Base-by-base conservation (phyloP, 2,797 vertebrate genomes). In the Bovichtus diacanthus region DNA sequence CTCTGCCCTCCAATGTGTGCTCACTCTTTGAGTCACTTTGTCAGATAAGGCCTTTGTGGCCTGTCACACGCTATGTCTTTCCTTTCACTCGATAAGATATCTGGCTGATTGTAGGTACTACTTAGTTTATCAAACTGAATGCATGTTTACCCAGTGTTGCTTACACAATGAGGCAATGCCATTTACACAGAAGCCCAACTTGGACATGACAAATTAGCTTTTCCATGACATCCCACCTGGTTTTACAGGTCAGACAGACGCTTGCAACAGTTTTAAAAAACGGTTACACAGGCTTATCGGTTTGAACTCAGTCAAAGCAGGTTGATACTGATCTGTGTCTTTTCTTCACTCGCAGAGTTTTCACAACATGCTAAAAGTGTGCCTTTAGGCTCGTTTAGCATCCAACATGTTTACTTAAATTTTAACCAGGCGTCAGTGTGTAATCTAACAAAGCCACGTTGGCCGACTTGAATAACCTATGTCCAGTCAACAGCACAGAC, bases 11-110 rank as follows among this genome's bases (percentile, higher is more conserved):
- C 31, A 23, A n/a, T 19, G 53, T 69, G 68, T 46, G 65, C 38
- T 59, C 49, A 31, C 18, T 25, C 44, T 50, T 53, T 79, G 74
- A 81, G 71, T 78, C 74, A 84, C 54, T 68, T 49, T 0, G 64
- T 64, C 78, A 82, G 68, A 76, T 44, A 70, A 62, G 54, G 63
- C 74, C 76, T 51, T 13, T 44, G 60, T 51, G 47, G 55, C 53
- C 12, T 61, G 36, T 41, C 77, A 77, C 75, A 58, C 70, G 62
- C 78, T 78, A 46, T 36, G 64, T 59, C 34, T 69, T 64, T 34
- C 34, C 31, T 34, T 34, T 34, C 31, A 34, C 7, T 34, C 34
- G 31, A 31, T 9, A 6, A 31, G 31, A 34, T 34, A 27, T 34
- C 34, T 7, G 31, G 34, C 6, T 34, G 27, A 27, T 27, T 4